Evolutionary conservation across 2,797 vertebrate genomes (phyloP), one percentile per base, ranked within the genome.

Genomic region (Hypotaenidia okinawae): DNA sequence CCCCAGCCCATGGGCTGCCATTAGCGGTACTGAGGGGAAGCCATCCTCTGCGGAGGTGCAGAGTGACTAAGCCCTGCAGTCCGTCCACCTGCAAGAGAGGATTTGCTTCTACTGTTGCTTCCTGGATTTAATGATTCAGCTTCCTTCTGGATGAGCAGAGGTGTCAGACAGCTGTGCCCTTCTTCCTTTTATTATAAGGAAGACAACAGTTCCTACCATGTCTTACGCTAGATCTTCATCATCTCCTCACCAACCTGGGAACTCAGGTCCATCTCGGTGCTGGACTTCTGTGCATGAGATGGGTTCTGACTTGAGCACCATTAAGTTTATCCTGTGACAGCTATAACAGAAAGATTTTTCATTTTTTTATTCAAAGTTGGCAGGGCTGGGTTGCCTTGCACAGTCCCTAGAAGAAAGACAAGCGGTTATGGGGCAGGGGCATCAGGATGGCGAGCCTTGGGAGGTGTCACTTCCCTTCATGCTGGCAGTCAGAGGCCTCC

Each of bases 1-100:
- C 5, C 3, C 43, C 67, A 57, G 43, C 22, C 61, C 0, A 0
- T 37, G 77, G 70, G 28, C 63, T 89, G 43, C 52, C 4, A 0
- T 49, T 84, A 63, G 35, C 32, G 22, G 30, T 67, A 28, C 59
- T 45, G 84, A 83, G 43, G 33, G 41, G 76, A 91, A 92, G 30
- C 15, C 75, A 32, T 41, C 37, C 77, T 66, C 33, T 28, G 37
- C 0, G 0, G 81, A 80, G 28, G 24, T 83, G 35, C 14, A 37
- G 47, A 68, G 33, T 75, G 68, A 69, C 73, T 75, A 25, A 88
- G 51, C 19, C 63, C 25, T 86, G 62, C 2, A 8, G 69, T 66
- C 47, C 62, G 25, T 55, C 62, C 52, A 73, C 24, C 45, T 90
- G 37, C 19, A 84, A 86, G 41, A 61, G 24, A 75, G 10, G 10